Conservation (phyloP, 2,888 invertebrate genomes). For the Catocala sponsa region DNA sequence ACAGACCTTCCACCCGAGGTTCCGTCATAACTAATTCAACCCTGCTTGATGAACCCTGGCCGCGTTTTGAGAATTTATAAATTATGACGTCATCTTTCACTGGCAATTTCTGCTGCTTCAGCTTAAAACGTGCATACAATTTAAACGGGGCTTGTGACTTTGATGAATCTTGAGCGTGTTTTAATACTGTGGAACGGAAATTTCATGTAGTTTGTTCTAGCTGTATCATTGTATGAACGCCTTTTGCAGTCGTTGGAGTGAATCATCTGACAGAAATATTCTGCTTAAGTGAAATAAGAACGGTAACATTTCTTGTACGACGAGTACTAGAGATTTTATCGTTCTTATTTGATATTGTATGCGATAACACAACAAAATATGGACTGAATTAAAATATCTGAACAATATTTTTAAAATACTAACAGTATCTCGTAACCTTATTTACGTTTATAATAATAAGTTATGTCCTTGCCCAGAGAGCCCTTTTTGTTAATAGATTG, state of each 20-base stretch:
- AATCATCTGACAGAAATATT: conserved; percentile 7
- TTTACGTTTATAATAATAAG: too few relatives aligned
- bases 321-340: not conserved
- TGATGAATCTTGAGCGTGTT: conserved; percentile 40
- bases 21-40: conserved; percentile 60
- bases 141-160: conserved; percentile 40
- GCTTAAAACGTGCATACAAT: conserved; percentile 51
- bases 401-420: too few relatives aligned
- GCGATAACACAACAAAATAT: too few relatives aligned
- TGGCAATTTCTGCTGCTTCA: conserved; percentile 47
- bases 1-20: conserved; percentile 43
- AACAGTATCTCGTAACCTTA: too few relatives aligned
- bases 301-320: not conserved
- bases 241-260: conserved; percentile 9
- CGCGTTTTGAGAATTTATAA: conserved; percentile 60
- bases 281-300: not conserved
- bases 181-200: conserved; percentile 10
- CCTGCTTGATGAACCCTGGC: conserved; percentile 56
- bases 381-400: too few relatives aligned
- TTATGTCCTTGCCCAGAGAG: too few relatives aligned
- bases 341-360: too few relatives aligned
- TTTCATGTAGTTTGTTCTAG: conserved; percentile 8
- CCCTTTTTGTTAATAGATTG: too few relatives aligned
- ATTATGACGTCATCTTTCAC: conserved; percentile 59
- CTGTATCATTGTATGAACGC: conserved; percentile 4